Evolutionary conservation across 2,888 invertebrate species (phyloP).

Genomic region (Drosophila bunnanda): DNA sequence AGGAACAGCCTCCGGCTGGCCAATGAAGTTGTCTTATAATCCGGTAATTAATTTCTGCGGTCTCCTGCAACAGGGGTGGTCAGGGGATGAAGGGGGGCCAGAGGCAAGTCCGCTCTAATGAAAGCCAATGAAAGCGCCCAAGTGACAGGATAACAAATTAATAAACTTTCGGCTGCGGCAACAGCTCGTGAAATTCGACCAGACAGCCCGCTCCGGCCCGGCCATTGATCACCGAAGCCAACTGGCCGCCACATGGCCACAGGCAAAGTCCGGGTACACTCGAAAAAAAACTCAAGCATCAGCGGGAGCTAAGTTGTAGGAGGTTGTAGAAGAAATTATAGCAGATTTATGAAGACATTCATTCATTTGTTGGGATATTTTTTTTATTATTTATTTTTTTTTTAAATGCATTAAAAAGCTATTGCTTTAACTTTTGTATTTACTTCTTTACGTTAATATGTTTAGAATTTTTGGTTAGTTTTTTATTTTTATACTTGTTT

Average conservation of each 20-base stretch:
- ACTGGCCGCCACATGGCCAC: conserved; percentile 34
- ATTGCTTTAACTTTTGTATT: not conserved
- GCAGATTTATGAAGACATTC: not conserved
- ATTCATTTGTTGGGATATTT: not conserved
- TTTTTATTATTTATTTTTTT: too few relatives aligned
- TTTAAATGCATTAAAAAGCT: too few relatives aligned
- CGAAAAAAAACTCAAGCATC: not conserved
- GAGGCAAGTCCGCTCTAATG: conserved; percentile 25
- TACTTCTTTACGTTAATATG: not conserved
- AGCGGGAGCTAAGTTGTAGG: rapidly evolving
- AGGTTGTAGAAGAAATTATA: too few relatives aligned
- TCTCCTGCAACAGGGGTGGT: conserved; percentile 20
- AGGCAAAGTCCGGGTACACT: not conserved
- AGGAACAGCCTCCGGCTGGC: conserved; percentile 15
- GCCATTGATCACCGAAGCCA: conserved; percentile 36
- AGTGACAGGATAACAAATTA: conserved; percentile 78
- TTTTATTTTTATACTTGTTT: not conserved
- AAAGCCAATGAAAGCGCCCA: conserved; percentile 57
- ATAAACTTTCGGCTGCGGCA: conserved; percentile 64
- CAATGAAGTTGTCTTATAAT: conserved; percentile 78
- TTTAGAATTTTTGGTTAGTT: not conserved
- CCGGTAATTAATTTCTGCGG: conserved; percentile 80
- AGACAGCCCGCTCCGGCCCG: conserved; percentile 6
- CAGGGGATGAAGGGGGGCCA: conserved; percentile 17
- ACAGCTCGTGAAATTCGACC: conserved; percentile 42